Percentiles rank a stretch among this genome's conserved stretches.
Evolutionary conservation across 2,888 invertebrate species (phyloP).

Genomic region (Campopleginae sp.): DNA sequence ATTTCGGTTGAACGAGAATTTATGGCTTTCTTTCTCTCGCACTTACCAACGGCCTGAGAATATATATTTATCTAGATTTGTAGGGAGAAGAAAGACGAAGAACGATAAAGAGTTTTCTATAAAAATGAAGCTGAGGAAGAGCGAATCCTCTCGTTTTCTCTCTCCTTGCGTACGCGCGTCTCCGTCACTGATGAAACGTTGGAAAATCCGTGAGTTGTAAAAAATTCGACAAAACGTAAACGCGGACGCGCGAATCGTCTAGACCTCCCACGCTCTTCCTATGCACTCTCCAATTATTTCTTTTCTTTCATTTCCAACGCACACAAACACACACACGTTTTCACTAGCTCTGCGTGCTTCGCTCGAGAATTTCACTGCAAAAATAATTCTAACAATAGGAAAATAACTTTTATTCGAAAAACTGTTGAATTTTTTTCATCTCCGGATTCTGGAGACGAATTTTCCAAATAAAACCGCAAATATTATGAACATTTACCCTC

Average conservation of each 20-base stretch:
- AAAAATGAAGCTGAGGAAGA: not conserved
- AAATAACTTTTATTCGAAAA: not conserved
- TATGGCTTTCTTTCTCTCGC: slow-evolving; percentile 27
- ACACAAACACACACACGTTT: not conserved
- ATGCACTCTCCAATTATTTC: not conserved
- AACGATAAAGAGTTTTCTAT: not conserved
- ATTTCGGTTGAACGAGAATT: slow-evolving; percentile 55
- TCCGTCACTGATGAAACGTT: slow-evolving; percentile 58
- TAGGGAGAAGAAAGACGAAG: slow-evolving; percentile 28
- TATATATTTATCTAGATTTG: slow-evolving; percentile 15
- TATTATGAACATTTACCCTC: no score
- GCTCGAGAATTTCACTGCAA: not conserved
- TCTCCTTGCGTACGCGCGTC: not conserved
- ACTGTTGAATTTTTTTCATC: not conserved
- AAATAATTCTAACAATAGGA: not conserved
- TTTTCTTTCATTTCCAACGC: not conserved
- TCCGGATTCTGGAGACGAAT: no score
- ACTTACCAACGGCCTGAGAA: slow-evolving; percentile 10
- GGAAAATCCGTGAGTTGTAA: slow-evolving; percentile 74
- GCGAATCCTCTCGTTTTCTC: not conserved
- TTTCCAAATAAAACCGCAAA: no score
- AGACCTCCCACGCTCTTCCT: slow-evolving; percentile 35
- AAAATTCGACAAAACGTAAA: slow-evolving; percentile 64
- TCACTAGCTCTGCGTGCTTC: not conserved
- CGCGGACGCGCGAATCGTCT: not conserved